Base-by-base conservation (phyloP, 2,113 vertebrate species). In the Nannobrachium achirus region DNA sequence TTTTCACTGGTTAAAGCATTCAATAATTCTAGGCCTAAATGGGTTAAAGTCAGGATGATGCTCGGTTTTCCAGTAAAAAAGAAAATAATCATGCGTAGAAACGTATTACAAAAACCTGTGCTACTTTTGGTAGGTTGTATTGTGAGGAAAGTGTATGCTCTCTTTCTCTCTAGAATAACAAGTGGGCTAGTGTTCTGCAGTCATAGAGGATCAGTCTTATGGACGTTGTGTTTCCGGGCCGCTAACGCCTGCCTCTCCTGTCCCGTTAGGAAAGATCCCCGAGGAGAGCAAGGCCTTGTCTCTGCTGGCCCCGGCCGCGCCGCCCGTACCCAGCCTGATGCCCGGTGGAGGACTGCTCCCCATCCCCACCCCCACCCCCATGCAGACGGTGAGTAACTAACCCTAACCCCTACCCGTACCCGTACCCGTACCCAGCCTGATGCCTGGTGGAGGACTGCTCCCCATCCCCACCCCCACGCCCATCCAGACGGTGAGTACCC, bases 221-320 rank as follows among this genome's bases (percentile, higher is more conserved):
- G 3, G 6, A 1, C 25, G 25, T 88, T 82, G 81, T n/a, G n/a
- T n/a, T 79, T 87, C 16, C 84, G 66, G 86, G 78, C 3, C 83
- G 68, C 63, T 96, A 94, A 96, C 11, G 68, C 89, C 82, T 3
- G 76, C 76, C 90, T 95, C 80, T 33, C 25, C 6, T 95, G 78
- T 91, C 91, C 93, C 92, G 84, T 4, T 25, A 99, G 97, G 97
- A 92, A 99, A 97, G 92, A 99, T 98, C 73, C 97, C 97, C 73
- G 97, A 99, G 88, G 97, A 99, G 92, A 92, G 95, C 83, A 99
- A 99, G 93, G 97, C 97, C 51, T 93, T 99, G 42, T 98, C 97
- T 45, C 92, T 98, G 0, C 87, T 99, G 93, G 96, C 96, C 1
- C 97, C 97, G 73, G 93, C 92, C 80, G 76, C 96, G 77, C 92